Base-by-base conservation (phyloP, 2,888 invertebrate species). In the Busseola fusca region DNA sequence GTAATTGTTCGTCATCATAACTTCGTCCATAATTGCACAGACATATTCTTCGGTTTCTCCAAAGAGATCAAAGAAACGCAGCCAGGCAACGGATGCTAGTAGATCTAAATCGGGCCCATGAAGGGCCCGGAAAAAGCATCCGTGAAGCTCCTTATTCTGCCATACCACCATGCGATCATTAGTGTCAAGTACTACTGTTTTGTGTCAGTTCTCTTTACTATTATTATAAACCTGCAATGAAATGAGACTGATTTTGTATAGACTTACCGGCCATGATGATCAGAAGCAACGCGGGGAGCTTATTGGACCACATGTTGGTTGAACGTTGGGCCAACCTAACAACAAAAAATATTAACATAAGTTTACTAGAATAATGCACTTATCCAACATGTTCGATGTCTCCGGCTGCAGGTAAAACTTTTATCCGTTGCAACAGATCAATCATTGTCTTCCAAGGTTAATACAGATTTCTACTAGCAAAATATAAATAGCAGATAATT, bases 241-340 rank as follows among this genome's bases (percentile, higher is more conserved):
- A 40, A 59, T 30, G 10, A 21, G 1, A 64, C 30, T 18, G 9
- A 7, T 18, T 62, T 42, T 30, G 12, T 30, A n/a, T 21, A 0
- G 14, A 88, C 88, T 86, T 64, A 88, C 88, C 88, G 25, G 78
- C 45, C 48, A 71, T 59, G 40, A 77, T 18, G 72, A 85, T 75
- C 54, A 87, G 57, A 9, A 88, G 58, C 16, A 81, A 48, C 6
- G 76, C 73, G 16, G 48, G 57, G 30, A 84, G 65, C 84, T 78
- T 82, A 67, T 62, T 69, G 59, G 34, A 66, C 50, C 62, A 45
- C 78, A 73, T 77, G 67, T 25, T 68, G 69, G 25, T 14, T 27
- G 69, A 72, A 40, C 69, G 69, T 30, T 45, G n/a, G 48, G 57
- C 66, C 56, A 68, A 81, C 76, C 85, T 84, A 83, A 27, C 45